Base-by-base conservation (phyloP, 1,140 invertebrate genomes). In the Thalassaphorura encarpata region DNA sequence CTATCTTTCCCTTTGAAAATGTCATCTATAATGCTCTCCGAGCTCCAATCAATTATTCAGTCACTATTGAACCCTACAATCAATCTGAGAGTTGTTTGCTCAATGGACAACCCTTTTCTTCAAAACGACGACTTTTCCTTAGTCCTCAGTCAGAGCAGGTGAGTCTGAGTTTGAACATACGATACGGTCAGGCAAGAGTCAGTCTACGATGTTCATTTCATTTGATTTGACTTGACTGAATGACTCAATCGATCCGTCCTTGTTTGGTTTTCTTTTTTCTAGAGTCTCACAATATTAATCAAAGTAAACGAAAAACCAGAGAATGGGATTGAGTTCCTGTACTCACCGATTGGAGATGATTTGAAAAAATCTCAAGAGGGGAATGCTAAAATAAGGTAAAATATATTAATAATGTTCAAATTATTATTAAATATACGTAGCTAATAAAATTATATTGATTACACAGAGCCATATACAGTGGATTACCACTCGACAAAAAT, bases 311-410 rank as follows among this genome's bases (percentile, higher is more conserved):
- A 36, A 11, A n/a, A 36, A n/a, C n/a, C 11, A 11, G 11, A 36
- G 42, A 6, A 8, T 45, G 21, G 11, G 21, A 19, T 27, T 5
- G 26, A 26, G 18, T 28, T 23, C 27, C 18, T 23, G 16, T 11
- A n/a, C n/a, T n/a, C 11, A 36, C 33, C 33, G 11, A n/a, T n/a
- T n/a, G n/a, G n/a, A n/a, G 26, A 49, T 21, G 47, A 49, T 23
- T 19, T 49, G 47, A 29, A 8, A 26, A 49, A 49, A 19, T 26
- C 19, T 16, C 8, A 28, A 29, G 47, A 49, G 6, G 47, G 47
- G 13, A 49, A 49, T 19, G 21, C 47, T 11, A 49, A 49, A 19
- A 28, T 49, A 26, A 49, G 26, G 47, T 49, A 28, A n/a, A n/a
- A n/a, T n/a, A n/a, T n/a, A n/a, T n/a, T n/a, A n/a, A n/a, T n/a